Conservation (phyloP, 2,888 invertebrate genomes). For the Camponotus fellah region DNA sequence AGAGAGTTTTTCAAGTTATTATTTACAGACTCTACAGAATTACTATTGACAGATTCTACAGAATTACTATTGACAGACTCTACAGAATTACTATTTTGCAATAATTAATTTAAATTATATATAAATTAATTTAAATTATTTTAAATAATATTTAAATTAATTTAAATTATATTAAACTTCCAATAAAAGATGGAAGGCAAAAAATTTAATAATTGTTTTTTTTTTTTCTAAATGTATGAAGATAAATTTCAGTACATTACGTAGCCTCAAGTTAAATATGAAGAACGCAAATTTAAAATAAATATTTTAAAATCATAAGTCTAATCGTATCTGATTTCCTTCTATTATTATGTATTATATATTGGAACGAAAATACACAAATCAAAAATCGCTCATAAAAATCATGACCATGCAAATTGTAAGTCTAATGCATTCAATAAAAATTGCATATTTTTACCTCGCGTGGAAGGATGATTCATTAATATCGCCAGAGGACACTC, state of each 20-base stretch:
- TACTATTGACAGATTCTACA: not conserved
- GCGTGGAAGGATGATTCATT: conserved; percentile 95
- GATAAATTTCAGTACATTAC: not conserved
- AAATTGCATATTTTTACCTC: conserved; percentile 89
- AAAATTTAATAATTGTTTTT: not conserved
- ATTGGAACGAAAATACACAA: not conserved
- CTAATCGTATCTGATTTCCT: not conserved
- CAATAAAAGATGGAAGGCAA: not conserved
- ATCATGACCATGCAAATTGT: not conserved
- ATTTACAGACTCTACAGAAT: not conserved
- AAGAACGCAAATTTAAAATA: not conserved
- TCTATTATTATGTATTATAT: not conserved
- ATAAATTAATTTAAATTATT: not conserved
- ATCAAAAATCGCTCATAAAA: not conserved
- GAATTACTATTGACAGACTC: not conserved
- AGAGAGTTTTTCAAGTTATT: not conserved
- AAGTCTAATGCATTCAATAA: not conserved
- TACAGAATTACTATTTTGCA: not conserved
- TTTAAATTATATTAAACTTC: not conserved
- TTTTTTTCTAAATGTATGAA: not conserved
- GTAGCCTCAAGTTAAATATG: not conserved
- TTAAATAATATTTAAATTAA: conserved; percentile 8
- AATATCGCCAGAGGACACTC: conserved; percentile 98
- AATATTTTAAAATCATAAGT: not conserved
- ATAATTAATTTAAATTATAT: not conserved